A percentile compares a stretch with the other conserved stretches of the same genome.
Conservation (phyloP, 2,888 invertebrate species). For the Pseudococcus viburni region DNA sequence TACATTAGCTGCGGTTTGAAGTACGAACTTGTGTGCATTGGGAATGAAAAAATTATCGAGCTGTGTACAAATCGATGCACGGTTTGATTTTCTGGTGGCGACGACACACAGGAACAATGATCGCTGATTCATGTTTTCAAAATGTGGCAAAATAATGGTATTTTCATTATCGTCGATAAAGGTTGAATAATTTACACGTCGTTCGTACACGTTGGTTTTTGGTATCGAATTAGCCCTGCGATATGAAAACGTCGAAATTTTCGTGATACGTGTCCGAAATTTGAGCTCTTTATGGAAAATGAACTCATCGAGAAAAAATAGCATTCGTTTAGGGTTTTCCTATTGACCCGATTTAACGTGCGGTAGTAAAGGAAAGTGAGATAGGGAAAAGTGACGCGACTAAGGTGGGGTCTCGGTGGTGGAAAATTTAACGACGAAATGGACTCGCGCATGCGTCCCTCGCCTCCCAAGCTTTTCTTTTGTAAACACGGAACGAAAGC, state of each 20-base stretch:
- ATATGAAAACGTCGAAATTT: neutral
- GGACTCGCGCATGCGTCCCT: neutral
- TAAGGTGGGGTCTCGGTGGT: neutral
- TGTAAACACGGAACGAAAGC: neutral
- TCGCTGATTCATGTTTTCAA: neutral
- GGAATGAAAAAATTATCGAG: neutral
- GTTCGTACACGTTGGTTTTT: neutral
- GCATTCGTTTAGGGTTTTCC: neutral
- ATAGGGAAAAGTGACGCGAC: neutral
- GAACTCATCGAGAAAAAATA: neutral
- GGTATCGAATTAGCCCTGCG: neutral
- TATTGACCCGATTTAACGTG: slow-evolving; percentile 28
- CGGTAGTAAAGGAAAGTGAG: neutral
- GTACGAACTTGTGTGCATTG: no score
- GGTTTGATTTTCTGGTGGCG: neutral
- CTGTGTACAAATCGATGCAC: neutral
- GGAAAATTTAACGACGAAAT: slow-evolving; percentile 19
- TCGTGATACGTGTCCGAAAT: neutral
- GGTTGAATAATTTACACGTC: neutral
- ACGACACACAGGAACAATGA: neutral
- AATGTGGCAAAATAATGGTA: neutral
- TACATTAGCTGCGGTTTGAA: no score
- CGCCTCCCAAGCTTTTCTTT: neutral
- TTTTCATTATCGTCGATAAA: slow-evolving; percentile 4
- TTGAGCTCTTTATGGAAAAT: neutral